Evolutionary conservation across 1,140 invertebrate genomes (phyloP), one percentile per base, ranked within the genome.

Genomic region (Drosophila rufa): DNA sequence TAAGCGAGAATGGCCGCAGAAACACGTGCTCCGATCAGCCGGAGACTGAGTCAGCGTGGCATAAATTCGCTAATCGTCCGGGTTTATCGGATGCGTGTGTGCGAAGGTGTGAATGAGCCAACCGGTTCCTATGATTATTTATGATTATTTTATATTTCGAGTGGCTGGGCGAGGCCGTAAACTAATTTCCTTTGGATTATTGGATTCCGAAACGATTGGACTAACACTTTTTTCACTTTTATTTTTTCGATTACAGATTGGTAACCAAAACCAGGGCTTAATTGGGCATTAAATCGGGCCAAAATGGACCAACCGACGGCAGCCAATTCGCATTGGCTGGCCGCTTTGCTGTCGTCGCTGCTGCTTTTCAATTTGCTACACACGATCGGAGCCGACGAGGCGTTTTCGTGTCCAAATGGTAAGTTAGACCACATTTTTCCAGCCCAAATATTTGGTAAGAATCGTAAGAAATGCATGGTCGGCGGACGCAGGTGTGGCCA

Each of bases 271-370:
- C 66, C 74, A 60, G 73, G 68, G 61, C 73, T 65, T 80, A 79
- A 80, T 77, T 89, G 84, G 68, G 68, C 71, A 53, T 80, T 71
- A 83, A 89, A 80, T 89, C 84, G 84, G 77, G 67, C 55, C 80
- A 83, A 87, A 38, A 87, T 87, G 84, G 66, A 61, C 66, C 79
- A 81, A 75, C 30, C 80, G 78, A 90, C 85, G 86, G 85, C 86
- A 90, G 85, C 85, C 85, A 89, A 89, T 90, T 85, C 75, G 56
- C 75, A 84, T 89, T 89, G 85, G 85, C 85, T 89, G 85, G 81
- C 85, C 85, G 85, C 85, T 79, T 79, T 90, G 79, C 79, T 89
- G 84, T 79, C 62, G 78, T 69, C 68, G 85, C 40, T 83, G 77
- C 62, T 75, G 74, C 43, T 91, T 66, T 67, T 73, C 51, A 74